Evolutionary conservation across 1,140 invertebrate genomes (phyloP).

Genomic region (Drosophila lacertosa): DNA sequence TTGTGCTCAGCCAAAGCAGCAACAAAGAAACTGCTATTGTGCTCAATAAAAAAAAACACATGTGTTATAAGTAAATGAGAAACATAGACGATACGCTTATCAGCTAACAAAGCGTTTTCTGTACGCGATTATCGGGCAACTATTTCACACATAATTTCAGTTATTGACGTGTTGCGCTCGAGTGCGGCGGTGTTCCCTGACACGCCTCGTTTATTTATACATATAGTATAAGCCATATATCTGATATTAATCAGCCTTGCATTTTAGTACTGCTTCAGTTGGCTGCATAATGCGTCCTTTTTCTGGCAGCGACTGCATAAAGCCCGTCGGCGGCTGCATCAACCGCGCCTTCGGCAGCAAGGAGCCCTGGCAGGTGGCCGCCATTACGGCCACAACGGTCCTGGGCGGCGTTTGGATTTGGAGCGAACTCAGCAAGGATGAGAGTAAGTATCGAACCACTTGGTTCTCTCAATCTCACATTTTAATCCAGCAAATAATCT

Average conservation of each 20-base stretch:
- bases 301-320: constrained; percentile 61
- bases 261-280: constrained; percentile 35
- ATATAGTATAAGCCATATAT: not conserved
- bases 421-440: constrained; percentile 89
- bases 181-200: constrained; percentile 31
- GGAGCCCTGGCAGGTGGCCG: constrained; percentile 91
- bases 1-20: not conserved
- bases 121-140: constrained; percentile 38
- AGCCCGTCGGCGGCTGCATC: constrained; percentile 62
- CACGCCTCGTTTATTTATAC: not conserved
- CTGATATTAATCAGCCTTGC: not conserved
- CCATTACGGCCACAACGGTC: constrained; percentile 89
- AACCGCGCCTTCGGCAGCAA: constrained; percentile 87
- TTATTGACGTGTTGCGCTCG: constrained; percentile 44
- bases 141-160: constrained; percentile 44
- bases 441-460: constrained; percentile 89
- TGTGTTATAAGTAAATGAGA: constrained; percentile 6
- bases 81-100: constrained; percentile 49
- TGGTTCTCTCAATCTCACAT: constrained; percentile 1
- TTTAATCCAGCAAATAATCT: constrained; percentile 64
- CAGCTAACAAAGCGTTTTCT: constrained; percentile 55
- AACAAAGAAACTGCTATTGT: not conserved
- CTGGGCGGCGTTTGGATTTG: constrained; percentile 88
- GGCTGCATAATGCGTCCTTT: constrained; percentile 64
- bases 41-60: not conserved